These are phyloP conservation scores for Mechanitis messenoides DNA, from an alignment of 2,888 invertebrate genomes.

Conservation along the genomic window DNA sequence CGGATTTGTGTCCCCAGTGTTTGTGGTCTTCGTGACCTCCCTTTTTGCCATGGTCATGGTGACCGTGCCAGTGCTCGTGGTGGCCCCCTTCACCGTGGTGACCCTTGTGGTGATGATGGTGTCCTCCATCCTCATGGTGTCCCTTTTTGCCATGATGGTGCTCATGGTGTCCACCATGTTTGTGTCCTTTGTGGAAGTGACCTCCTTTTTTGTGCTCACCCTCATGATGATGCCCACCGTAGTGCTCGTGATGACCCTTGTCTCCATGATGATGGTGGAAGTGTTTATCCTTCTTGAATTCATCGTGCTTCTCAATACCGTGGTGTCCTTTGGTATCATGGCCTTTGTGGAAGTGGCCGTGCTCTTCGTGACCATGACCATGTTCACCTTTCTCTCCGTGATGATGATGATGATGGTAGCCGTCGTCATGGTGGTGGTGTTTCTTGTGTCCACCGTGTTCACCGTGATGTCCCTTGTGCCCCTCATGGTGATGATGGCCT, in stretches of 20 bases:
- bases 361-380: constrained; percentile 70
- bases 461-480: constrained; percentile 76
- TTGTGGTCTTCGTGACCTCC: constrained; percentile 87
- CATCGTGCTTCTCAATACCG: constrained; percentile 87
- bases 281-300: constrained; percentile 89
- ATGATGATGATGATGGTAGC: constrained; percentile 78
- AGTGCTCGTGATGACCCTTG: constrained; percentile 84
- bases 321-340: constrained; percentile 91
- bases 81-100: constrained; percentile 87
- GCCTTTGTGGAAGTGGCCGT: constrained; percentile 86
- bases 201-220: constrained; percentile 88
- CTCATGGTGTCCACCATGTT: constrained; percentile 85
- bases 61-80: constrained; percentile 84
- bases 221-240: constrained; percentile 86
- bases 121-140: constrained; percentile 84
- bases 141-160: constrained; percentile 87
- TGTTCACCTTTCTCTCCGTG: constrained; percentile 81
- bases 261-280: constrained; percentile 90
- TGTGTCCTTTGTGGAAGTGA: constrained; percentile 86
- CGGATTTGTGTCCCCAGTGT: constrained; percentile 82
- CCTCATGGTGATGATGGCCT: constrained; percentile 82
- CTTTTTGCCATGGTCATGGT: constrained; percentile 85
- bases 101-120: constrained; percentile 86
- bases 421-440: constrained; percentile 79
- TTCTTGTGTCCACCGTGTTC: constrained; percentile 80